Conservation (phyloP, 2,797 vertebrate genomes). For the Tokudaia muenninki region DNA sequence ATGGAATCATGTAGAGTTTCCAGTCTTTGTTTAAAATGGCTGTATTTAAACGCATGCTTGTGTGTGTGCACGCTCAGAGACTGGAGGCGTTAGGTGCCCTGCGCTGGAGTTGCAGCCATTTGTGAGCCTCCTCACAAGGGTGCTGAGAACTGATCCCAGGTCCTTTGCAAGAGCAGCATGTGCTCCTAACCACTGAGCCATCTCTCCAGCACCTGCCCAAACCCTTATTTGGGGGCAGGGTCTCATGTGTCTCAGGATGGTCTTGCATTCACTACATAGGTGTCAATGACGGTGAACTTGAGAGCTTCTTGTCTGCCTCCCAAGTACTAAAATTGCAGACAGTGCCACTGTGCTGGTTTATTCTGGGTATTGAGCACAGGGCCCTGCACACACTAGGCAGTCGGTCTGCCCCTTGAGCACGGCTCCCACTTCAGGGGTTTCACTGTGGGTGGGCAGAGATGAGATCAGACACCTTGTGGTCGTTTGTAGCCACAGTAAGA, state of each 20-base stretch:
- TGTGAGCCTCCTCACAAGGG: neutral
- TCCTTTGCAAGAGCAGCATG: neutral
- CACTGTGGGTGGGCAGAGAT: neutral
- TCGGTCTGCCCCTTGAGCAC: neutral
- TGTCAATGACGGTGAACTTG: neutral
- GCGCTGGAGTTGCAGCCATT: neutral
- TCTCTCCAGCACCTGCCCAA: neutral
- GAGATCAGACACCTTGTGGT: neutral
- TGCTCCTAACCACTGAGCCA: neutral
- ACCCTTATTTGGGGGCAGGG: neutral
- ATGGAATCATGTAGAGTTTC: conserved; percentile 18
- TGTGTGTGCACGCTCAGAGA: neutral
- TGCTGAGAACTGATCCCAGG: neutral
- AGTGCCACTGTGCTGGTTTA: neutral
- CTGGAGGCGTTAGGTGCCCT: neutral
- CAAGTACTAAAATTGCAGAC: neutral
- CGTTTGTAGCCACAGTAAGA: neutral
- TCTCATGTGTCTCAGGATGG: neutral
- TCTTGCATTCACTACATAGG: neutral
- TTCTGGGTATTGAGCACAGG: neutral
- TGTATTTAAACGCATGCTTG: neutral
- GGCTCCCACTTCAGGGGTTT: neutral
- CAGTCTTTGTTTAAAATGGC: neutral
- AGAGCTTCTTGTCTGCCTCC: neutral
- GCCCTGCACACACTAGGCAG: neutral